phyloP scores from a whole-genome alignment of 2,888 invertebrate genomes.

The Dusona sp. region DNA sequence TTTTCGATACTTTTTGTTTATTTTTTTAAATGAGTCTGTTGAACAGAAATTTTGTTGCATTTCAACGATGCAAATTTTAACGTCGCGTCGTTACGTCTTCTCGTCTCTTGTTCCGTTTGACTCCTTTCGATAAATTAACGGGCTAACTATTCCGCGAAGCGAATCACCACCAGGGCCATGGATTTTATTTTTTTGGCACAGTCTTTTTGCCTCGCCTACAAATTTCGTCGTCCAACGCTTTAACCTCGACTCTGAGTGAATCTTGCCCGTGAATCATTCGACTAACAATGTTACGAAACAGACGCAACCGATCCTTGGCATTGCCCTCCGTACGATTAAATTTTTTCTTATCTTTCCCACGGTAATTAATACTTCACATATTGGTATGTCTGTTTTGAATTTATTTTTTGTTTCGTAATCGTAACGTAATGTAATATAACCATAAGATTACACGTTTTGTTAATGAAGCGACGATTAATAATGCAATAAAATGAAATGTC shows the following conservation, averaged over 20 bases:
- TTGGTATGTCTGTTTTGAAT: neutral
- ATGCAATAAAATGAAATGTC: too few relatives aligned
- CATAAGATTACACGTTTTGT: too few relatives aligned
- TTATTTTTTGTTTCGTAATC: neutral
- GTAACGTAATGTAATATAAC: too few relatives aligned
- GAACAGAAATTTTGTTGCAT: neutral
- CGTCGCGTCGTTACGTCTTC: neutral
- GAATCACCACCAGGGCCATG: neutral
- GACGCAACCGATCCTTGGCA: conserved; percentile 78
- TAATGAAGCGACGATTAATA: too few relatives aligned
- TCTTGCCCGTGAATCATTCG: conserved; percentile 61
- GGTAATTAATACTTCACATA: neutral
- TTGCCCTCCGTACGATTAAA: conserved; percentile 62
- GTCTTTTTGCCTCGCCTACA: conserved; percentile 35
- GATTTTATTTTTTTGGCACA: conserved; percentile 47
- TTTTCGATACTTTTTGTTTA: neutral
- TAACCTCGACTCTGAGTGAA: conserved; percentile 46
- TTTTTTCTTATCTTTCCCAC: neutral
- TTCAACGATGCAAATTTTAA: neutral
- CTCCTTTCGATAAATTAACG: conserved; percentile 11
- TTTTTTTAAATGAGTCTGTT: neutral
- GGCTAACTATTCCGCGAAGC: neutral
- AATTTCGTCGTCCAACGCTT: conserved; percentile 19
- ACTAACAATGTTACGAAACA: conserved; percentile 60
- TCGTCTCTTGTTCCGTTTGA: neutral